Conservation (phyloP, 2,113 vertebrate genomes). For the Gadus chalcogrammus region DNA sequence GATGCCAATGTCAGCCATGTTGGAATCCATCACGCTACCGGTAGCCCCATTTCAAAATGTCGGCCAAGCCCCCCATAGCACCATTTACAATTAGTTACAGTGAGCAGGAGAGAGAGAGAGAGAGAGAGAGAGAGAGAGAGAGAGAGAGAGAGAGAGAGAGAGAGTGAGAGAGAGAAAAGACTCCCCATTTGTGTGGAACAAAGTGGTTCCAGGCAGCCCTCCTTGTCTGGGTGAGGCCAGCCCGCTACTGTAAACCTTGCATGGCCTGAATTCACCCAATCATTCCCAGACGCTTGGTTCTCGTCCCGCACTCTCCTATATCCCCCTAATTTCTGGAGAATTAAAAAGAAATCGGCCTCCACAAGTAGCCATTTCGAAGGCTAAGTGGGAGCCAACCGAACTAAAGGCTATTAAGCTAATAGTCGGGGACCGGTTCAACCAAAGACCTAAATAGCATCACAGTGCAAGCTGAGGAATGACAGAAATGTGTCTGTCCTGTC, state of each 20-base stretch:
- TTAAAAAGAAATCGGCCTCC: neutral
- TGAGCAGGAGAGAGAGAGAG: neutral
- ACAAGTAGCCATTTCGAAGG: no score
- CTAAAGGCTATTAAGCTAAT: no score
- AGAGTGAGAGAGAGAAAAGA: constrained; percentile 2
- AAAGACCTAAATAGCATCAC: no score
- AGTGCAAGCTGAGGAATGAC: neutral
- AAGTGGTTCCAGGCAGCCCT: constrained; percentile 31
- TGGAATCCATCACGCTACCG: no score
- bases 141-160: no score
- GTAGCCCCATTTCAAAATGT: constrained; percentile 20
- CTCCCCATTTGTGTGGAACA: constrained; percentile 39
- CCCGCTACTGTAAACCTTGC: constrained; percentile 49
- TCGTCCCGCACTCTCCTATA: constrained; percentile 1
- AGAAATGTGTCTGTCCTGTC: neutral
- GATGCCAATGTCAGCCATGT: no score
- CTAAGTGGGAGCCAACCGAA: no score
- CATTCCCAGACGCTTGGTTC: constrained; percentile 42
- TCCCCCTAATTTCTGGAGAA: neutral
- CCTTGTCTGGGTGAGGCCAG: constrained; percentile 48
- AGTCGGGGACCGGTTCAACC: no score
- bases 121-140: constrained; percentile 9
- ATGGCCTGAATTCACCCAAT: constrained; percentile 50
- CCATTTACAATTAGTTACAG: constrained; percentile 3
- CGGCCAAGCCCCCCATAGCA: constrained; percentile 25